phyloP scores from a whole-genome alignment of 2,888 invertebrate species.

The Aphidoletes aphidimyza region DNA sequence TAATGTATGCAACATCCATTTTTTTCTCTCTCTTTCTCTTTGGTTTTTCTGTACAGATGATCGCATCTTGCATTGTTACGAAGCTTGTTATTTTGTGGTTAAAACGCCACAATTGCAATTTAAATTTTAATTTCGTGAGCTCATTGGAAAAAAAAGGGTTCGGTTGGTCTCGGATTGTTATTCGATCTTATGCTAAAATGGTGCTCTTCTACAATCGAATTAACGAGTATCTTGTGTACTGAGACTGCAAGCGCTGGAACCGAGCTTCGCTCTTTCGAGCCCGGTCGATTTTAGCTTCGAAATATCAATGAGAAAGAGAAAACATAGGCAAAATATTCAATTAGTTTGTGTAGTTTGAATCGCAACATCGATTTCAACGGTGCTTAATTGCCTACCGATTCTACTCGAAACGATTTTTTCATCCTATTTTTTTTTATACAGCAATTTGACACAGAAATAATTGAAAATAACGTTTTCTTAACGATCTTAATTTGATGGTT shows the following conservation, averaged over 20 bases:
- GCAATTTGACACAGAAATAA: conserved; percentile 51
- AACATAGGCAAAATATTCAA: conserved; percentile 32
- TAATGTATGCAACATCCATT: conserved; percentile 1
- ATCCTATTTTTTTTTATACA: background rate
- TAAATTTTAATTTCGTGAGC: conserved; percentile 52
- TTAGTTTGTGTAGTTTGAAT: conserved; percentile 21
- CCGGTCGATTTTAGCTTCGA: background rate
- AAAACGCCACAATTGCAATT: conserved; percentile 52
- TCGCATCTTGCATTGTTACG: conserved; percentile 45
- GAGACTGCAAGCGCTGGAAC: no score
- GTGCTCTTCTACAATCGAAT: conserved; percentile 39
- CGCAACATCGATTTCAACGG: background rate
- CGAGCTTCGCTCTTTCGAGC: no score
- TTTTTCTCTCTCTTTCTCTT: background rate
- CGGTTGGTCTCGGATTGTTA: background rate
- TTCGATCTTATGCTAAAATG: conserved; percentile 34
- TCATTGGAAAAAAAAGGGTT: background rate
- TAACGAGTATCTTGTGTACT: conserved; percentile 24
- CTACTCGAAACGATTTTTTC: background rate
- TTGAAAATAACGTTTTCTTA: conserved; percentile 53
- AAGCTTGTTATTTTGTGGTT: conserved; percentile 33
- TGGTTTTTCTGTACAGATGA: background rate
- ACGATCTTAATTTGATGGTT: conserved; percentile 53
- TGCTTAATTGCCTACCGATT: conserved; percentile 43
- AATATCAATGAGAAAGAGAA: background rate